phyloP scores from a whole-genome alignment of 2,797 vertebrate genomes.

The Parauchenoglanis punctatus region DNA sequence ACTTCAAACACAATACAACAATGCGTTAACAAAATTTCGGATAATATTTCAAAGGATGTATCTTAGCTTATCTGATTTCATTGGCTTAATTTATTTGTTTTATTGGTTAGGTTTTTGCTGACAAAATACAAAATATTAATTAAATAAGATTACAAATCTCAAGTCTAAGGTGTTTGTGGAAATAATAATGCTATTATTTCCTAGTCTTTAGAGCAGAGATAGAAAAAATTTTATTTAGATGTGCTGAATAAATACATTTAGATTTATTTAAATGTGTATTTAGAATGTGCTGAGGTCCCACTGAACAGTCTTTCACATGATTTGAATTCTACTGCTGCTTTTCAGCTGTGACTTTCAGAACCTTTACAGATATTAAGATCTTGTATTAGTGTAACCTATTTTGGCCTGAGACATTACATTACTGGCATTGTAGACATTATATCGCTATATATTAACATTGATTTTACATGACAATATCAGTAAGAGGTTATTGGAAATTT shows the following conservation, averaged over 20 bases:
- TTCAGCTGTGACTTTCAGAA: neutral
- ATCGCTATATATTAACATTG: neutral
- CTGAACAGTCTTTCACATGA: neutral
- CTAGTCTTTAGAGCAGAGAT: neutral
- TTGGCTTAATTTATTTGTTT: neutral
- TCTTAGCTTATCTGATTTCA: neutral
- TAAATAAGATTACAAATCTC: neutral
- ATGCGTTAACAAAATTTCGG: neutral
- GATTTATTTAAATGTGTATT: too few relatives aligned
- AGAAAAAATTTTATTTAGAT: neutral
- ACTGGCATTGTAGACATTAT: neutral
- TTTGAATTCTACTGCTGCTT: neutral
- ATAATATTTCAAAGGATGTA: neutral
- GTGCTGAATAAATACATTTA: too few relatives aligned
- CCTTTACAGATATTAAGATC: neutral
- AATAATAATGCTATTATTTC: neutral
- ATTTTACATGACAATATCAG: conserved; percentile 3
- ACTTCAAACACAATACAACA: neutral
- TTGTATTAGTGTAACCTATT: neutral
- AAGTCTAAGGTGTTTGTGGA: neutral
- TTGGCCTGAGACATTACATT: neutral
- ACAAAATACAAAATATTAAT: neutral
- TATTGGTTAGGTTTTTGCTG: neutral
- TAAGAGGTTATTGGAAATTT: conserved; percentile 18
- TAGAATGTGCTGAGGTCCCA: neutral